Percentiles rank a stretch among this genome's conserved stretches.
These are phyloP conservation scores for Morelia viridis DNA, from an alignment of 2,797 vertebrate genomes.

Conservation along the genomic window DNA sequence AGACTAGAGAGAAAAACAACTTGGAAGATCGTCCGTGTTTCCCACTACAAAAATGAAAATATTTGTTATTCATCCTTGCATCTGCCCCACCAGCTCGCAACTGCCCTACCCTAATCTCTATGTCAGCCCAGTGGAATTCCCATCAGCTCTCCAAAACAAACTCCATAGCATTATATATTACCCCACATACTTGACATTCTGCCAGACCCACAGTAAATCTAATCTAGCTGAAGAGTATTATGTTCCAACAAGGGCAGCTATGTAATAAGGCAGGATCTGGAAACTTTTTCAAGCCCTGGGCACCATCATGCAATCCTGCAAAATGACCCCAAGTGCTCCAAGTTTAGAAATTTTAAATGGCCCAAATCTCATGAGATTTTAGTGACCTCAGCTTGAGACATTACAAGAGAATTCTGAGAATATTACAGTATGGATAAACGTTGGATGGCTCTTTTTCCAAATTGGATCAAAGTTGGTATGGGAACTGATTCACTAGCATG, in stretches of 20 bases:
- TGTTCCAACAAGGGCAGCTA: background rate
- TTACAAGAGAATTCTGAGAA: background rate
- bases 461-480: background rate
- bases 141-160: background rate
- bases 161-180: background rate
- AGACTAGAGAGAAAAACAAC: background rate
- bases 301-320: background rate
- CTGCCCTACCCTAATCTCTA: background rate
- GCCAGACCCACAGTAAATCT: background rate
- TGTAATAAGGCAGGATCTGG: background rate
- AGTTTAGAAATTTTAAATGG: background rate
- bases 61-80: background rate
- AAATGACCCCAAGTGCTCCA: background rate
- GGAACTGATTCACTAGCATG: background rate
- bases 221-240: background rate
- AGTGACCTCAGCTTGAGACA: background rate
- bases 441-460: background rate
- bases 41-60: background rate
- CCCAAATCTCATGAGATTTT: background rate
- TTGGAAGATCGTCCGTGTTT: background rate
- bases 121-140: background rate
- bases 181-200: background rate
- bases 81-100: background rate
- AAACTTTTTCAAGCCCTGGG: background rate
- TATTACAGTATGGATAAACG: background rate